These are phyloP conservation scores for Psophia crepitans DNA, from an alignment of 2,113 vertebrate species.

Conservation along the genomic window DNA sequence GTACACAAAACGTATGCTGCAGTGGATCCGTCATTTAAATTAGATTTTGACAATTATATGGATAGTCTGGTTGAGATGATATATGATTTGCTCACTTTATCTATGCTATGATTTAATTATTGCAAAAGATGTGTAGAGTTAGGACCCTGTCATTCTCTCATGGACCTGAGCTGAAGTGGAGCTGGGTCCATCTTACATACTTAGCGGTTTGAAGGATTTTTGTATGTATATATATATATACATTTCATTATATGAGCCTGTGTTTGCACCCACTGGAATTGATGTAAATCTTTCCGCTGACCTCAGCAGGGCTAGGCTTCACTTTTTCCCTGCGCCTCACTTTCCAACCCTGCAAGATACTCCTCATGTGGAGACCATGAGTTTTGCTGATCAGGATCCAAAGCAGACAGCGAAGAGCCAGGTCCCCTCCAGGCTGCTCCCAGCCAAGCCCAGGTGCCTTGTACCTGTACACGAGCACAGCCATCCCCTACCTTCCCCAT, in stretches of 20 bases:
- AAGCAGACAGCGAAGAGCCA: not conserved
- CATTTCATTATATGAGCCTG: not conserved
- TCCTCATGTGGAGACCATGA: fast-evolving
- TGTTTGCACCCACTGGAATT: not conserved
- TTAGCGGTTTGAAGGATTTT: not conserved
- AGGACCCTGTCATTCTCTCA: not conserved
- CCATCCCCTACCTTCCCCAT: not conserved
- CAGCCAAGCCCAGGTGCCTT: not conserved
- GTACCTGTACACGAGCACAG: fast-evolving
- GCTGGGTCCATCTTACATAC: not conserved
- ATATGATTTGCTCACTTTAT: slow-evolving; percentile 48
- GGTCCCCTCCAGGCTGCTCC: not conserved
- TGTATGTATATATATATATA: fast-evolving
- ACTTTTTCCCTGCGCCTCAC: fast-evolving
- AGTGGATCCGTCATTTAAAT: slow-evolving; percentile 38
- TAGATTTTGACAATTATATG: slow-evolving; percentile 65
- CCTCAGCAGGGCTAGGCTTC: not conserved
- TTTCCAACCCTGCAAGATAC: not conserved
- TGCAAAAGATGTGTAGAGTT: not conserved
- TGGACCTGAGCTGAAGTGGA: not conserved
- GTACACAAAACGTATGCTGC: slow-evolving; percentile 45
- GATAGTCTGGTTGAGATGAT: slow-evolving; percentile 72
- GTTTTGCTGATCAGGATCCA: not conserved
- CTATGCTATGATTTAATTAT: slow-evolving; percentile 51
- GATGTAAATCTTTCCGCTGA: slow-evolving; percentile 7